These are phyloP conservation scores for Amblyopsis rosae DNA, from an alignment of 2,113 vertebrate species.

Conservation along the genomic window DNA sequence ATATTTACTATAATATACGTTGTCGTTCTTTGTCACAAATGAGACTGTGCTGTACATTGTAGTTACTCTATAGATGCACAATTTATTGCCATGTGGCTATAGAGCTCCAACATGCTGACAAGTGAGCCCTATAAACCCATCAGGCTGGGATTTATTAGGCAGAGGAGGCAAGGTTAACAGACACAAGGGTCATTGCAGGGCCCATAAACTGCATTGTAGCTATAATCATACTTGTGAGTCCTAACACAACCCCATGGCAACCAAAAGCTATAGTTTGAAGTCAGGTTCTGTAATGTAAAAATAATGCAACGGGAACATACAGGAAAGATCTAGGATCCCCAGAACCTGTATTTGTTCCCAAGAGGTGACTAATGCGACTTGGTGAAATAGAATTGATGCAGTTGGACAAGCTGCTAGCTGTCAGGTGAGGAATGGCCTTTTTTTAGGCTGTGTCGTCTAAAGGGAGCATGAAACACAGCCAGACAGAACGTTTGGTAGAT, in stretches of 20 bases:
- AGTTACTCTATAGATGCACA: constrained; percentile 38
- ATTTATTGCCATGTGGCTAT: constrained; percentile 56
- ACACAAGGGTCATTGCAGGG: constrained; percentile 62
- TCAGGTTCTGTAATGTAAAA: constrained; percentile 44
- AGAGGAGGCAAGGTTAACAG: constrained; percentile 68
- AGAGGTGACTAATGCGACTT: constrained; percentile 59
- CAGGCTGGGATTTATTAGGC: constrained; percentile 61
- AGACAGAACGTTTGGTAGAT: constrained; percentile 56
- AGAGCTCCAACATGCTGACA: constrained; percentile 51
- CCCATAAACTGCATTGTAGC: constrained; percentile 62
- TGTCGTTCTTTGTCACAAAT: constrained; percentile 23
- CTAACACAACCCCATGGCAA: constrained; percentile 47
- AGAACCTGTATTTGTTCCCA: constrained; percentile 50
- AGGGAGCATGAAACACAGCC: constrained; percentile 26
- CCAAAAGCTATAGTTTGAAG: constrained; percentile 55
- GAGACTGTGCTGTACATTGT: background rate
- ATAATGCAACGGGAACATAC: constrained; percentile 58
- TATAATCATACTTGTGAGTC: constrained; percentile 60
- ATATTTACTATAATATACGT: constrained; percentile 23
- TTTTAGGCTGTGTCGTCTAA: constrained; percentile 33
- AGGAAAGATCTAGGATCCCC: constrained; percentile 57
- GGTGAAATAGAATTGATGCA: constrained; percentile 7
- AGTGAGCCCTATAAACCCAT: constrained; percentile 60
- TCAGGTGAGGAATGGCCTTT: constrained; percentile 51
- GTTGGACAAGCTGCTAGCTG: constrained; percentile 35